A percentile compares a stretch with the other conserved stretches of the same genome.
These are phyloP conservation scores for Sthenelais limicola DNA, from an alignment of 2,888 invertebrate genomes.

Conservation along the genomic window DNA sequence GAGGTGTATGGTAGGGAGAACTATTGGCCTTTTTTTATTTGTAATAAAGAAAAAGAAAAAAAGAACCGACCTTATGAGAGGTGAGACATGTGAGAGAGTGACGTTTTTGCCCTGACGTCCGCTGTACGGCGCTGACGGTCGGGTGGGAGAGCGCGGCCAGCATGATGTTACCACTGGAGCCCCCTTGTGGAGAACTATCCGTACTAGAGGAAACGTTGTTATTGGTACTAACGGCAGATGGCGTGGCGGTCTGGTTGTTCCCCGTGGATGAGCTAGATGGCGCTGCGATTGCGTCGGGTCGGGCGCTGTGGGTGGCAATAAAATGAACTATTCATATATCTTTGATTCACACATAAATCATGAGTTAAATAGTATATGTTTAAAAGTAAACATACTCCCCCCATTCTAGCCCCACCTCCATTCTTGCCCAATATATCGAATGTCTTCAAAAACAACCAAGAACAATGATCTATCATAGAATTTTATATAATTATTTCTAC, in stretches of 20 bases:
- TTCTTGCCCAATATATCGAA: no score
- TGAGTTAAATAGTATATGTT: no score
- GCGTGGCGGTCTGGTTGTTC: slow-evolving; percentile 19
- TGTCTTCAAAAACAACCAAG: no score
- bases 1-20: no score
- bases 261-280: not conserved
- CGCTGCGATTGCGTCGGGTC: slow-evolving; percentile 18
- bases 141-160: slow-evolving; percentile 31
- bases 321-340: not conserved
- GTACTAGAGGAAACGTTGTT: not conserved
- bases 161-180: not conserved
- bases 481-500: no score
- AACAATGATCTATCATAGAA: no score
- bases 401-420: no score
- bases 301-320: slow-evolving; percentile 15
- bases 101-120: slow-evolving; percentile 54
- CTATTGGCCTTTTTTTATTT: no score
- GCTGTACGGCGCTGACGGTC: slow-evolving; percentile 29
- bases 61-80: slow-evolving; percentile 19
- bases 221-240: slow-evolving; percentile 6
- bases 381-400: no score
- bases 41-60: no score
- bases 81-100: slow-evolving; percentile 56
- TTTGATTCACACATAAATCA: not conserved
- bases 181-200: slow-evolving; percentile 1